Evolutionary conservation across 2,888 invertebrate genomes (phyloP).

Genomic region (Zygaena filipendulae): DNA sequence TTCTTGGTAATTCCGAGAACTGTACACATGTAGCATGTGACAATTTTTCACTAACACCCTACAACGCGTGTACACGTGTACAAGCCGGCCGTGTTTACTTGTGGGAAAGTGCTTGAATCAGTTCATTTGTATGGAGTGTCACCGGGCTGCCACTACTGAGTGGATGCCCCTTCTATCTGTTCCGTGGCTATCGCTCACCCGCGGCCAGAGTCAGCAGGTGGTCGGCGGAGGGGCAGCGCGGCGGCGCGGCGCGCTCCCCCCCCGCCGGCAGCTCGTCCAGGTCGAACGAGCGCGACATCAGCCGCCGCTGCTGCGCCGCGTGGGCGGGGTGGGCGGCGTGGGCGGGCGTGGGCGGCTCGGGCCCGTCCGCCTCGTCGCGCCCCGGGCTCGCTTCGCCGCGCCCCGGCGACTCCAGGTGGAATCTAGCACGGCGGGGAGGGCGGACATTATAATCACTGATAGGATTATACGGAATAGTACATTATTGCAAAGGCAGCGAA

Average conservation of each 20-base stretch:
- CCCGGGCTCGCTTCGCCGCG: slow-evolving; percentile 26
- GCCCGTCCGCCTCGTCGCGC: slow-evolving; percentile 38
- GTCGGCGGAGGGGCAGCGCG: slow-evolving; percentile 52
- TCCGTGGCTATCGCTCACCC: too few relatives aligned
- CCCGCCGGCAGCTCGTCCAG: slow-evolving; percentile 41
- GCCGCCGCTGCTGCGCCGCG: slow-evolving; percentile 33
- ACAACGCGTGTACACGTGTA: too few relatives aligned
- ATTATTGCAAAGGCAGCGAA: too few relatives aligned
- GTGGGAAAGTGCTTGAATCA: too few relatives aligned
- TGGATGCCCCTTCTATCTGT: too few relatives aligned
- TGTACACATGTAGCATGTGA: too few relatives aligned
- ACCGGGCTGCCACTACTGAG: too few relatives aligned
- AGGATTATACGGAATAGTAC: slow-evolving; percentile 11
- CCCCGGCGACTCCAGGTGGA: slow-evolving; percentile 50
- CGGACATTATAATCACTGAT: background rate
- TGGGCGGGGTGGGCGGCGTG: too few relatives aligned
- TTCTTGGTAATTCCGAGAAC: too few relatives aligned
- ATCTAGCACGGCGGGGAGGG: slow-evolving; percentile 25
- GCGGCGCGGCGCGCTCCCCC: slow-evolving; percentile 29
- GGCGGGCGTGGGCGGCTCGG: slow-evolving; percentile 20
- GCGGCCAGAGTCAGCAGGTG: slow-evolving; percentile 39
- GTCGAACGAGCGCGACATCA: slow-evolving; percentile 52
- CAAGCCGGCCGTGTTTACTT: too few relatives aligned
- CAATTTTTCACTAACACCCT: too few relatives aligned
- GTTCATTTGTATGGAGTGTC: too few relatives aligned